Evolutionary conservation across 1,140 invertebrate genomes (phyloP).

Genomic region (Armadillidium nasatum): DNA sequence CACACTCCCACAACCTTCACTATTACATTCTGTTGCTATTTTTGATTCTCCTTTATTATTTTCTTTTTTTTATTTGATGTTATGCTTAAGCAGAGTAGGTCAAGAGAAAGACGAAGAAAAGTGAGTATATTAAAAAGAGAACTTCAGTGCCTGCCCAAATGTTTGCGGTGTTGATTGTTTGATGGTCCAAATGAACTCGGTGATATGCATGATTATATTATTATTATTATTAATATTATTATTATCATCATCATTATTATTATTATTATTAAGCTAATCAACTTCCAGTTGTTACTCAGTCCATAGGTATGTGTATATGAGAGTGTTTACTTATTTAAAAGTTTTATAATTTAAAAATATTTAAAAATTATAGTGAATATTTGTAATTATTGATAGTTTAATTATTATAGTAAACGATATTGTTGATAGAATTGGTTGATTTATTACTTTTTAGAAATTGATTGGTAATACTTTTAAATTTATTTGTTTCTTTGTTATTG

Average conservation of each 20-base stretch:
- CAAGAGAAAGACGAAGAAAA: not conserved
- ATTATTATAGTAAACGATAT: no score
- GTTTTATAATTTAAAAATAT: not conserved
- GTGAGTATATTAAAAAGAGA: not conserved
- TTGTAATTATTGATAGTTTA: no score
- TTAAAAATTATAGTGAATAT: no score
- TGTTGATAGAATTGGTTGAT: no score
- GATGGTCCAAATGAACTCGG: conserved; percentile 4
- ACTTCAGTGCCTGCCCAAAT: not conserved
- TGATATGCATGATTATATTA: not conserved
- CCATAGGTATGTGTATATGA: not conserved
- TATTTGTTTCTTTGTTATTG: no score
- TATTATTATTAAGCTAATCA: not conserved
- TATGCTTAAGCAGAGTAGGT: not conserved
- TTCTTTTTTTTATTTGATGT: not conserved
- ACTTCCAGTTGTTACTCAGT: conserved; percentile 7
- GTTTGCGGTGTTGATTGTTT: not conserved
- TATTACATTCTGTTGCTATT: no score
- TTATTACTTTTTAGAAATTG: no score
- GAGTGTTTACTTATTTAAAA: not conserved
- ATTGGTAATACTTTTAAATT: no score
- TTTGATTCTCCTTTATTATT: no score
- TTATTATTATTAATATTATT: no score
- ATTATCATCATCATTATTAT: no score
- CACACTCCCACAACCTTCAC: no score